phyloP scores from a whole-genome alignment of 92 coral and sea anemone genomes.

The Phymanthus crucifer region DNA sequence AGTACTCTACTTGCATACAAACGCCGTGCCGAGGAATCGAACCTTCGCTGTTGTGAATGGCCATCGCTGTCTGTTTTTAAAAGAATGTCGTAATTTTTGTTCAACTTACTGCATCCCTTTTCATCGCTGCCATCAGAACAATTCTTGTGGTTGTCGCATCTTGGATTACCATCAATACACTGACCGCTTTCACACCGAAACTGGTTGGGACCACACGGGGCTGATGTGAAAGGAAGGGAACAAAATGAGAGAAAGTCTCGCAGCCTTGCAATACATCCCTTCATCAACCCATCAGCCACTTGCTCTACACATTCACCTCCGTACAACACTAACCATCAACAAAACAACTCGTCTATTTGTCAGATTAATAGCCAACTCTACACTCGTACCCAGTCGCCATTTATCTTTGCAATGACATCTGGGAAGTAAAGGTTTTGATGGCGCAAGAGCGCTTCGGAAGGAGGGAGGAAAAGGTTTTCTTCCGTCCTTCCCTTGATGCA shows the following conservation, averaged over 20 bases:
- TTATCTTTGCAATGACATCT: too few relatives aligned
- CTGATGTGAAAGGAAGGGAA: slow-evolving; percentile 25
- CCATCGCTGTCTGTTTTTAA: neutral
- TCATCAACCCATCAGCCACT: neutral
- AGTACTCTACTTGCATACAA: too few relatives aligned
- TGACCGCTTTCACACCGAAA: slow-evolving; percentile 66
- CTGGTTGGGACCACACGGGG: slow-evolving; percentile 59
- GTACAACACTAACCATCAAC: too few relatives aligned
- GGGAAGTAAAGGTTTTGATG: too few relatives aligned
- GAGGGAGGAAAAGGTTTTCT: too few relatives aligned
- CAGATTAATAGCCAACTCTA: too few relatives aligned
- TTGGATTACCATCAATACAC: slow-evolving; percentile 56
- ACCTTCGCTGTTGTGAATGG: neutral
- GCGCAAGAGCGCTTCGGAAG: too few relatives aligned
- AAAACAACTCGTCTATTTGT: too few relatives aligned
- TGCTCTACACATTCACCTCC: neutral
- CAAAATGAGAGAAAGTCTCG: neutral
- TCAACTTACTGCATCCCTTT: slow-evolving; percentile 49
- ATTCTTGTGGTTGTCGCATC: slow-evolving; percentile 32
- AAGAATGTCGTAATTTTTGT: neutral
- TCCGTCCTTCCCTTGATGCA: too few relatives aligned
- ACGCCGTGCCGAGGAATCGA: too few relatives aligned
- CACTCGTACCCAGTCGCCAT: too few relatives aligned
- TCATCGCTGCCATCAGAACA: slow-evolving; percentile 62
- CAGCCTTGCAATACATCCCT: neutral